These are phyloP conservation scores for Morus bassanus DNA, from an alignment of 2,797 vertebrate species.

Conservation along the genomic window DNA sequence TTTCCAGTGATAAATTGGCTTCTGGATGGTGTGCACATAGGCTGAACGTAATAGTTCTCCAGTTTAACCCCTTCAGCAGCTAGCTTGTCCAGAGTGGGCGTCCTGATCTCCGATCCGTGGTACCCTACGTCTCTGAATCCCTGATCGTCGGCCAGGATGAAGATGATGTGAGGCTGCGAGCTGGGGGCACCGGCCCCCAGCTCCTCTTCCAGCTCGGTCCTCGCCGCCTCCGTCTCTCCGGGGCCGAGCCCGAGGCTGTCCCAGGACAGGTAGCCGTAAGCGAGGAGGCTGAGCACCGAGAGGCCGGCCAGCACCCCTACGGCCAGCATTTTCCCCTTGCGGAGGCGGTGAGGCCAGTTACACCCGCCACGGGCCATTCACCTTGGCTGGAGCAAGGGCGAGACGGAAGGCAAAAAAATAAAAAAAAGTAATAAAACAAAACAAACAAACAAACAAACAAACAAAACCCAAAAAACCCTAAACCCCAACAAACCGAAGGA, in stretches of 20 bases:
- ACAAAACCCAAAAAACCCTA: neutral
- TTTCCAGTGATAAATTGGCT: constrained; percentile 97
- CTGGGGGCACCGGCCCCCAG: constrained; percentile 41
- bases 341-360: neutral
- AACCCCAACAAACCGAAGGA: neutral
- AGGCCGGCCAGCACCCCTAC: constrained; percentile 73
- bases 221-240: neutral
- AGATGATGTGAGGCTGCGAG: constrained; percentile 90
- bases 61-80: constrained; percentile 92
- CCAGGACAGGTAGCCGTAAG: constrained; percentile 81
- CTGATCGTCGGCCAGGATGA: constrained; percentile 97
- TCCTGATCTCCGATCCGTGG: constrained; percentile 95
- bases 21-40: constrained; percentile 94
- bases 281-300: constrained; percentile 77
- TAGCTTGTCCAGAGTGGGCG: constrained; percentile 92
- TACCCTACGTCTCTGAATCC: constrained; percentile 96
- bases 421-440: neutral
- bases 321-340: constrained; percentile 70
- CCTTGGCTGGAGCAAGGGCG: neutral
- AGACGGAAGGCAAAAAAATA: neutral
- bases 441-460: no score
- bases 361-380: constrained; percentile 62
- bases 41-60: constrained; percentile 98
- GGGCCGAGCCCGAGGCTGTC: constrained; percentile 63
- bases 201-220: neutral